Evolutionary conservation across 2,113 vertebrate genomes (phyloP), one percentile per base, ranked within the genome.

Genomic region (Columbina picui): DNA sequence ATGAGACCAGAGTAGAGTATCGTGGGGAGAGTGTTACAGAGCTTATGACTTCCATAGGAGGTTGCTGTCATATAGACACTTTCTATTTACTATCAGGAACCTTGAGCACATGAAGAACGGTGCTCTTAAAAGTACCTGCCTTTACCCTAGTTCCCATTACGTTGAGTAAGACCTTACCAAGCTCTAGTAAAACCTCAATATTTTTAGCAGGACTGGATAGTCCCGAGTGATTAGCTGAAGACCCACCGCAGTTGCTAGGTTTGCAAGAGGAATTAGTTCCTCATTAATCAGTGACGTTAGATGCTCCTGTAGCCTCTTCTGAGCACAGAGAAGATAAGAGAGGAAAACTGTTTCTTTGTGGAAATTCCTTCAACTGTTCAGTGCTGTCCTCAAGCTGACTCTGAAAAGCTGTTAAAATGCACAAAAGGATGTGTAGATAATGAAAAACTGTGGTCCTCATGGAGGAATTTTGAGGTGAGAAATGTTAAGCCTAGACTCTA

Each of bases 321-420:
- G 45, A 69, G 55, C 49, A 45, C 12, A 88, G 56, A 89, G 59
- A 47, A 91, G 38, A 32, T 30, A 73, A 47, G 47, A 87, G 39
- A 79, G 23, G 27, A 75, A 92, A 92, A 43, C 3, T 29, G 5
- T 50, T 83, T 87, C 57, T 90, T 85, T 57, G n/a, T 69, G 14
- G 70, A 34, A 90, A 49, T 25, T 80, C 47, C 67, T 96, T 82
- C 61, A 82, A 1, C 45, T 70, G 13, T 27, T 95, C 87, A 52
- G 10, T 64, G 76, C 56, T 93, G 57, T 91, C 90, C 78, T 93
- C 57, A 64, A 84, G 49, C 49, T 73, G 65, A 88, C 57, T 89
- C 84, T 85, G 30, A 79, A 88, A 87, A 94, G 1, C 36, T 85
- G 90, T 85, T 90, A 85, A 93, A 83, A 94, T 80, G 50, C 49